Base-by-base conservation (phyloP, 1,140 invertebrate species). In the Microvelia longipes region DNA sequence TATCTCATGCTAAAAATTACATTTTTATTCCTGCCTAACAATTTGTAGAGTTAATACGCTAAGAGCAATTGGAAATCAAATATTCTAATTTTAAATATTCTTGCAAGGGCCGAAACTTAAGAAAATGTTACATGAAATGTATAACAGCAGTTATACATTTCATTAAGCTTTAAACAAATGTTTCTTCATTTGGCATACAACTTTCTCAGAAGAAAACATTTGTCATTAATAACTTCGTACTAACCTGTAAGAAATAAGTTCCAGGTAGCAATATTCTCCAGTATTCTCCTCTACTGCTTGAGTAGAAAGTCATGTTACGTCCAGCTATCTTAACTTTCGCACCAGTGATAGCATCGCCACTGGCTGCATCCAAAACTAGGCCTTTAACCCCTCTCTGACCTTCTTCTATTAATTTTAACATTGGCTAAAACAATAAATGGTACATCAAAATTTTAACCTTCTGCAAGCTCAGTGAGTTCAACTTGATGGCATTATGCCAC, bases 351-450 rank as follows among this genome's bases (percentile, higher is more conserved):
- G 66, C 29, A 14, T 28, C 50, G 1, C 50, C 35, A 24, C 13
- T 60, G 15, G 25, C 28, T 14, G 24, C 28, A 26, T 70, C 64
- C 1, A 19, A 5, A 11, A 71, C 66, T 2, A 29, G 26, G 19
- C 70, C 70, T 30, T 66, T 67, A 19, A 71, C 50, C 1, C 70
- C 70, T 61, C 30, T 19, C 5, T 62, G 50, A 28, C 64, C 27
- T 14, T 71, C 26, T n/a, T 29, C 50, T 14, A 27, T 15, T 77
- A 91, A 94, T 77, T 90, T 90, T 19, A 96, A 86, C 35, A 96
- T 79, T 0, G 93, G 86, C 87, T 90, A 78, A 5, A 80, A 35
- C 19, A 50, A 50, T 50, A 50, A 50, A 50, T 50, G 35, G 35
- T 50, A 29, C 19, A 29, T 29, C 15, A 30, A n/a, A 26, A 14